Evolutionary conservation across 1,140 invertebrate genomes (phyloP), one percentile per base, ranked within the genome.

Genomic region (Aphelenchoides fujianensis): DNA sequence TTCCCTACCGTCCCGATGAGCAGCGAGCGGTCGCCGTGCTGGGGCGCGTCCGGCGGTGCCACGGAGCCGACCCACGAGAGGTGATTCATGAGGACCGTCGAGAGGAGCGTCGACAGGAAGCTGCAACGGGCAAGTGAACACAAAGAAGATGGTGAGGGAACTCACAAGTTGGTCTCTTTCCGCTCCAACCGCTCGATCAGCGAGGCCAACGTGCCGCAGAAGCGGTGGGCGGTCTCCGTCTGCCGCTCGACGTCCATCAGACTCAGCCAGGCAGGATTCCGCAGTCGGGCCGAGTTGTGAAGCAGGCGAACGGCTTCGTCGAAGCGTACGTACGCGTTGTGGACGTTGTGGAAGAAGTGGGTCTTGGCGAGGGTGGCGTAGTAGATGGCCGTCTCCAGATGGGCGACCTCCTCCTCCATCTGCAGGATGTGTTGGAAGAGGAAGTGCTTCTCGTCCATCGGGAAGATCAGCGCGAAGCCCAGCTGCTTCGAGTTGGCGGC

Each of bases 101-200:
- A 75, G 30, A 75, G 41, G 5, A 76, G 55, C 16, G 74, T 75
- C 2, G 74, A 75, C n/a, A 75, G 55, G 23, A 75, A 78, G 64
- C 74, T 75, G 27, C 67, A n/a, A n/a, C n/a, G n/a, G n/a, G n/a
- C n/a, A n/a, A n/a, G n/a, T n/a, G n/a, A n/a, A n/a, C n/a, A n/a
- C n/a, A n/a, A n/a, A n/a, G n/a, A n/a, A 69, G 28, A 72, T n/a
- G 32, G 27, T 23, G 28, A n/a, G 2, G 66, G 28, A 23, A 64
- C 74, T 34, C 30, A 75, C 74, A 75, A 75, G 55, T 75, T 77
- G 7, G 74, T 75, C 28, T 75, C 74, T 37, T 78, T 75, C n/a
- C 62, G 78, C 34, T 75, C 66, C 34, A 75, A 57, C 19, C 64
- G 41, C 30, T 31, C 59, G 48, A 69, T 73, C n/a, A 75, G 35